These are phyloP conservation scores for Tenualosa ilisha DNA, from an alignment of 2,797 vertebrate genomes.

Conservation along the genomic window DNA sequence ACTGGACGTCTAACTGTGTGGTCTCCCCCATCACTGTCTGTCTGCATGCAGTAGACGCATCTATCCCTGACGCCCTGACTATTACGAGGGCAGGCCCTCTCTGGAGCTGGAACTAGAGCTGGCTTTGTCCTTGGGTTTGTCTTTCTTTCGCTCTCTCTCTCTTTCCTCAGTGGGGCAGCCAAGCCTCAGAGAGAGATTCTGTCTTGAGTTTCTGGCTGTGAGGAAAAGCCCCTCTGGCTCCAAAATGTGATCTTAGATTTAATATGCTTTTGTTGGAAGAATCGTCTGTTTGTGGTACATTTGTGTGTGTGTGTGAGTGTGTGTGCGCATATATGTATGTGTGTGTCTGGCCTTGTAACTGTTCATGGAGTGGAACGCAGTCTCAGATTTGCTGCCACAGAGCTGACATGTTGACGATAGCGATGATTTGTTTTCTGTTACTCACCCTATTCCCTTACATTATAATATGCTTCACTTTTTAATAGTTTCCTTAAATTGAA, in stretches of 20 bases:
- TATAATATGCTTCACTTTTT: background rate
- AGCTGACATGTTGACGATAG: constrained; percentile 13
- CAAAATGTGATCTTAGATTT: constrained; percentile 23
- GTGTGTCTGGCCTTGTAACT: background rate
- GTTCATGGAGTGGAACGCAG: background rate
- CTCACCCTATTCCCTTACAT: constrained; percentile 13
- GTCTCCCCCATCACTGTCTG: background rate
- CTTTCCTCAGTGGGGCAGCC: background rate
- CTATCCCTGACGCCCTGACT: background rate
- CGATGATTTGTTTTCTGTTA: constrained; percentile 22
- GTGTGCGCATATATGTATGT: background rate
- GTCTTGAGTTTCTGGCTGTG: constrained; percentile 12
- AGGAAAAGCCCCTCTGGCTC: background rate
- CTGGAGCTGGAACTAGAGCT: background rate
- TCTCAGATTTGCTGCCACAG: background rate
- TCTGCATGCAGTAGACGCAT: background rate
- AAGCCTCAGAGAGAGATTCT: background rate
- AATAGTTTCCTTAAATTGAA: background rate
- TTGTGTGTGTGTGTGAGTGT: background rate
- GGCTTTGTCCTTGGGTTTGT: background rate
- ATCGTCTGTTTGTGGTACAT: background rate
- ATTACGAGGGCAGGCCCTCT: background rate
- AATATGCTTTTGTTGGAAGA: constrained; percentile 31
- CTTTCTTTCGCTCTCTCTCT: background rate
- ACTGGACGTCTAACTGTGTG: background rate